Percentiles rank a stretch among this genome's conserved stretches.
phyloP scores from a whole-genome alignment of 2,113 vertebrate genomes.

The Strix aluco region DNA sequence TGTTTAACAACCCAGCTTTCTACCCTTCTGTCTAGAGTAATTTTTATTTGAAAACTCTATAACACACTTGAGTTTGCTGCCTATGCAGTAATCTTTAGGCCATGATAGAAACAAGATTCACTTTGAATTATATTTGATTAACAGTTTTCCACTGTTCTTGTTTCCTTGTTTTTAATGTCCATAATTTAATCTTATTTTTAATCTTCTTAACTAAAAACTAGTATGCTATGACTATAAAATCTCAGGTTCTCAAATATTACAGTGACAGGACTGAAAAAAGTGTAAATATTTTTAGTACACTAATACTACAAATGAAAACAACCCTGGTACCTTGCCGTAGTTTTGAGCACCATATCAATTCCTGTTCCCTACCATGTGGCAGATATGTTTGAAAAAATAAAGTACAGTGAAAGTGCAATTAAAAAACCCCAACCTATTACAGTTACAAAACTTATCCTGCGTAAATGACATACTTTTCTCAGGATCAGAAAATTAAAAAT shows the following conservation, averaged over 20 bases:
- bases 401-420: neutral
- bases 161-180: neutral
- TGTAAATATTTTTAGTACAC: neutral
- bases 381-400: neutral
- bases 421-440: neutral
- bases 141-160: neutral
- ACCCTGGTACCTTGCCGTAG: neutral
- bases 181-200: neutral
- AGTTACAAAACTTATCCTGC: neutral
- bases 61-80: neutral
- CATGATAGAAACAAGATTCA: neutral
- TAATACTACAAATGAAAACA: neutral
- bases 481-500: neutral
- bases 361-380: neutral
- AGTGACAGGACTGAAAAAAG: neutral
- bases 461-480: neutral
- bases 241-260: neutral
- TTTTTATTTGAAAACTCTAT: neutral
- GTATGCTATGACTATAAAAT: neutral
- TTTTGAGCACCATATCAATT: fast-evolving
- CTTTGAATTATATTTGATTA: neutral
- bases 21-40: neutral
- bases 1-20: neutral
- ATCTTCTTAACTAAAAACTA: neutral
- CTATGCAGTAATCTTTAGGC: neutral